Conservation (phyloP, 1,140 invertebrate genomes). For the Heliothis subflexa region DNA sequence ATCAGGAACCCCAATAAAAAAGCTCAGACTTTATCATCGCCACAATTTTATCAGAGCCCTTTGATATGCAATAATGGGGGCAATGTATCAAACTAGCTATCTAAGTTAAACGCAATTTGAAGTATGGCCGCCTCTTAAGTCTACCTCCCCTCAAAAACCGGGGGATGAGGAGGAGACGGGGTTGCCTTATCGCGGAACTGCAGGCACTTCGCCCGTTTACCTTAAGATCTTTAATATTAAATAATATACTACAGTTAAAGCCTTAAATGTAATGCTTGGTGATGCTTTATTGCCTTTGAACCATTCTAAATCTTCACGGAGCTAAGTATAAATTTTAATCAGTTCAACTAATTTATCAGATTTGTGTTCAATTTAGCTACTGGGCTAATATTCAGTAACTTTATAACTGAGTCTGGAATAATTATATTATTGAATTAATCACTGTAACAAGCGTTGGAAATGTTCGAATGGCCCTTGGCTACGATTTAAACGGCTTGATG, state of each 20-base stretch:
- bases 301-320: constrained; percentile 35
- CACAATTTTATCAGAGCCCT: constrained; percentile 71
- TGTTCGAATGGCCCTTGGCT: constrained; percentile 28
- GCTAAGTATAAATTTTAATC: constrained; percentile 27
- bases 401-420: constrained; percentile 30
- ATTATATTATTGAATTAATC: constrained; percentile 33
- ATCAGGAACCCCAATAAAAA: constrained; percentile 52
- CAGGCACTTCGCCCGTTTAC: constrained; percentile 82
- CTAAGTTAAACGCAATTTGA: constrained; percentile 85
- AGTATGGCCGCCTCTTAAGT: constrained; percentile 82
- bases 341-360: constrained; percentile 31
- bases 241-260: constrained; percentile 84
- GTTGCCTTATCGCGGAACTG: constrained; percentile 82
- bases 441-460: constrained; percentile 1
- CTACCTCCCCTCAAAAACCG: constrained; percentile 72
- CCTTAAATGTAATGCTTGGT: constrained; percentile 66
- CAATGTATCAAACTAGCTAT: constrained; percentile 85
- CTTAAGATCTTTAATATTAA: constrained; percentile 86
- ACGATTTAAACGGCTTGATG: constrained; percentile 19
- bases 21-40: constrained; percentile 60
- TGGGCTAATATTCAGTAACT: constrained; percentile 13
- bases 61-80: constrained; percentile 84
- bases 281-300: constrained; percentile 69
- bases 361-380: constrained; percentile 11
- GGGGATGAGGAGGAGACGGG: constrained; percentile 61